Base-by-base conservation (phyloP, 2,113 vertebrate genomes). In the Hyla sarda region DNA sequence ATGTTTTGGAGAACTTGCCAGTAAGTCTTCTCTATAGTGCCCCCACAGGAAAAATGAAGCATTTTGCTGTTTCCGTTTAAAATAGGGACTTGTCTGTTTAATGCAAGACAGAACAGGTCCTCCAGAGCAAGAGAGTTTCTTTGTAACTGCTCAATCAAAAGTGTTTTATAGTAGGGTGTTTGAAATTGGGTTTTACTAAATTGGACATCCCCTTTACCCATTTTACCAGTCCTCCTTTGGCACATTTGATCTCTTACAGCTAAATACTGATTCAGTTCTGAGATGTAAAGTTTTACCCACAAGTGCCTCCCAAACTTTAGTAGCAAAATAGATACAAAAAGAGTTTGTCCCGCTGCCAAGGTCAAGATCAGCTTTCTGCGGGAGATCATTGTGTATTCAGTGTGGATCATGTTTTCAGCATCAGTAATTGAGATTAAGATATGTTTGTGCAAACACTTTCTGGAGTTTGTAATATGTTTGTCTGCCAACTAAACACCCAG, bases 381-480 rank as follows among this genome's bases (percentile, higher is more conserved):
- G 65, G 17, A 69, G 65, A 69, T 69, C 32, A 69, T 34, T 69
- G 65, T 69, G 65, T 34, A 69, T 69, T 34, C 21, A 34, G 21
- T 34, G 32, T 9, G 65, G 32, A 69, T 69, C 30, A 14, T 34
- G 65, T 34, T 69, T 69, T 69, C 65, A 37, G 3, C 13, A 45
- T 19, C 71, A 54, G 48, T 78, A 78, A 78, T 23, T 52, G 30
- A 78, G 50, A 78, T 52, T 56, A 23, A 54, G 50, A 78, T 56
- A 48, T 76, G 56, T 56, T 78, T 78, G 30, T 78, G 30, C 75
- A 54, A 52, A 78, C 50, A 78, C 50, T 52, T 56, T 77, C 75
- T 77, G 32, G 48, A 78, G 48, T 54, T 78, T 32, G 50, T 50
- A n/a, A n/a, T n/a, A n/a, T 56, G 28, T 50, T 48, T 30, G 25